phyloP scores from a whole-genome alignment of 1,140 invertebrate species.

The Arctopsyche grandis region DNA sequence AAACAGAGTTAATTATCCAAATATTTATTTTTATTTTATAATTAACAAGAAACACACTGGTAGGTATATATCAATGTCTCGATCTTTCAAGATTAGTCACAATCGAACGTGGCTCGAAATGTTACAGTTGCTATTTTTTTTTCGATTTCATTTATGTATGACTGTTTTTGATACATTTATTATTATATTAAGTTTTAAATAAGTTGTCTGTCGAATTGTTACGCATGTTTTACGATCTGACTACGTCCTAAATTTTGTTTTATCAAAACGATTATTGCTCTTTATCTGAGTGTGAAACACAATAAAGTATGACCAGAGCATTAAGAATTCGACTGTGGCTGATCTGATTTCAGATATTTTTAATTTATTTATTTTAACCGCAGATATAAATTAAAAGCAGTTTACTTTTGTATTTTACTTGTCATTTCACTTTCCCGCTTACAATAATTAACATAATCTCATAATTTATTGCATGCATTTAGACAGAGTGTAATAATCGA shows the following conservation, averaged over 20 bases:
- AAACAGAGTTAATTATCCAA: not conserved
- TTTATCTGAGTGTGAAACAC: too few species aligned
- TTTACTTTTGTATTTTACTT: too few species aligned
- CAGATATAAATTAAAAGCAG: too few species aligned
- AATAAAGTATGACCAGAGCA: too few species aligned
- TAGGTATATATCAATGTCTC: slow-evolving; percentile 3
- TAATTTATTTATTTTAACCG: too few species aligned
- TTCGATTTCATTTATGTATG: not conserved
- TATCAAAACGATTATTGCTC: not conserved
- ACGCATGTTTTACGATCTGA: not conserved
- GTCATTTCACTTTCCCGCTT: too few species aligned
- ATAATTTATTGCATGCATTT: too few species aligned
- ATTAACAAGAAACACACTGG: not conserved
- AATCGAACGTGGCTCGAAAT: not conserved
- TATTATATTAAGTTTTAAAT: slow-evolving; percentile 8
- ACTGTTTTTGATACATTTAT: not conserved
- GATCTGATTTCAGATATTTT: too few species aligned
- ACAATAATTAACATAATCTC: too few species aligned
- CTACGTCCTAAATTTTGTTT: slow-evolving; percentile 1
- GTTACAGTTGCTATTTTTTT: not conserved
- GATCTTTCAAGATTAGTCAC: slow-evolving; percentile 6
- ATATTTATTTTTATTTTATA: slow-evolving; percentile 5
- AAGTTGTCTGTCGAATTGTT: slow-evolving; percentile 29
- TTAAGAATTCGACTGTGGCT: too few species aligned
- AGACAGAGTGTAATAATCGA: too few species aligned